A percentile compares a stretch with the other conserved stretches of the same genome.
phyloP scores from a whole-genome alignment of 2,113 vertebrate species.

The Caranx ignobilis region DNA sequence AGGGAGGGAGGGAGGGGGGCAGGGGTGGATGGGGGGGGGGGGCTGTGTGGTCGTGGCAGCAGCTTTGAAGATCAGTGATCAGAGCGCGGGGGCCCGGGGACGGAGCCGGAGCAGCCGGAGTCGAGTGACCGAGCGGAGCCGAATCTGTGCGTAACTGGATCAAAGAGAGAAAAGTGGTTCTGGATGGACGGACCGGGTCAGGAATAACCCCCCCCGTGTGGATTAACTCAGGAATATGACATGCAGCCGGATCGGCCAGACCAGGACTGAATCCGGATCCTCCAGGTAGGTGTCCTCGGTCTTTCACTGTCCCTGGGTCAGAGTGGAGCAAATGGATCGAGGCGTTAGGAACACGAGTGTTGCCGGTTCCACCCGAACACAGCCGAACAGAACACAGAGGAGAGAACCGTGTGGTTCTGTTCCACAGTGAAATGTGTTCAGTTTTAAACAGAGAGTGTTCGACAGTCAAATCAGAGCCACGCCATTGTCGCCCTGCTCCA shows the following conservation, averaged over 20 bases:
- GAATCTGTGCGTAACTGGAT: slow-evolving; percentile 72
- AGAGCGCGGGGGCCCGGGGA: slow-evolving; percentile 77
- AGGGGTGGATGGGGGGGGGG: slow-evolving; percentile 46
- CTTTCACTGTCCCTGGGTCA: background rate
- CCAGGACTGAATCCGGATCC: slow-evolving; percentile 71
- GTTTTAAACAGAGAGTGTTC: background rate
- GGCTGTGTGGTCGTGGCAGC: slow-evolving; percentile 80
- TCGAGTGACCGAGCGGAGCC: slow-evolving; percentile 65
- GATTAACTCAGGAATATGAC: slow-evolving; percentile 30
- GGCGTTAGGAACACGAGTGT: background rate
- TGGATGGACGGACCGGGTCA: slow-evolving; percentile 40
- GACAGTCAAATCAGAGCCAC: slow-evolving; percentile 15
- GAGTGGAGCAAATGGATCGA: background rate
- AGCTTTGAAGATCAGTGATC: slow-evolving; percentile 86
- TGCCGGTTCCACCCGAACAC: too few relatives aligned
- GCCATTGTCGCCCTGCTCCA: background rate
- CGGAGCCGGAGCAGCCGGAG: slow-evolving; percentile 56
- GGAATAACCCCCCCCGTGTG: too few relatives aligned
- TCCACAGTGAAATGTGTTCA: background rate
- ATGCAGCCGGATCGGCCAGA: slow-evolving; percentile 63
- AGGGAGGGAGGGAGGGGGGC: slow-evolving; percentile 53
- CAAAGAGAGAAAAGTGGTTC: slow-evolving; percentile 37
- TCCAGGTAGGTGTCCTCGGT: slow-evolving; percentile 75
- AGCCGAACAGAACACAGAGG: background rate
- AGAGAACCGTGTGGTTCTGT: background rate